Evolutionary conservation across 1,140 invertebrate genomes (phyloP), one percentile per base, ranked within the genome.

Genomic region (Eurosta solidaginis): DNA sequence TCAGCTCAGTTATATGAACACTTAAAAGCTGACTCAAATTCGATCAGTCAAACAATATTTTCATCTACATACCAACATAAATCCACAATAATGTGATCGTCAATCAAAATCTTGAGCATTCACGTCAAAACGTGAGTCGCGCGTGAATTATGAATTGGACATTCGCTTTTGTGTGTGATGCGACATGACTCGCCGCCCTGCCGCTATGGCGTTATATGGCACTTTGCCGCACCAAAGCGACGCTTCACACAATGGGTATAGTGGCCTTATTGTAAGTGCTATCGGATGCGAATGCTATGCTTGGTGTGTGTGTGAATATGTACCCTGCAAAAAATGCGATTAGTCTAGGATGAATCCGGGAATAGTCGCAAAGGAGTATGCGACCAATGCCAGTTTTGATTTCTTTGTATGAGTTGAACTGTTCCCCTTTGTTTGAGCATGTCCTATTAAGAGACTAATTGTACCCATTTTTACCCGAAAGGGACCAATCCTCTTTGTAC

Each of bases 41-140:
- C 59, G 59, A 68, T 33, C 59, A 40, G 33, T 68, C 45, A 47
- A 45, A 75, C 42, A 50, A 75, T 50, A 42, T 47, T 45, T 47
- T 75, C 42, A 75, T 75, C 29, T 42, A 75, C 74, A 47, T n/a
- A 47, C 45, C 9, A 9, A 47, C 45, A 75, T 45, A 75, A 45
- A 50, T 75, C 74, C 74, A 50, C 59, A 68, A 68, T 68, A 68
- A 68, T 33, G 47, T 75, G 74, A 75, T 75, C 74, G 74, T 75
- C 74, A 45, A 75, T 75, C 74, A 75, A 75, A n/a, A 45, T 29
- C 47, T 75, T 75, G 74, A 75, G 74, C 74, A 50, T 50, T 75
- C 74, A 75, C 74, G 74, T 75, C 74, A 50, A 75, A 50, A 75
- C 74, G 74, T 45, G 74, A 75, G 47, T 27, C 74, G 74, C 29